phyloP scores from a whole-genome alignment of 2,113 vertebrate genomes.

The Cinclus mexicanus region DNA sequence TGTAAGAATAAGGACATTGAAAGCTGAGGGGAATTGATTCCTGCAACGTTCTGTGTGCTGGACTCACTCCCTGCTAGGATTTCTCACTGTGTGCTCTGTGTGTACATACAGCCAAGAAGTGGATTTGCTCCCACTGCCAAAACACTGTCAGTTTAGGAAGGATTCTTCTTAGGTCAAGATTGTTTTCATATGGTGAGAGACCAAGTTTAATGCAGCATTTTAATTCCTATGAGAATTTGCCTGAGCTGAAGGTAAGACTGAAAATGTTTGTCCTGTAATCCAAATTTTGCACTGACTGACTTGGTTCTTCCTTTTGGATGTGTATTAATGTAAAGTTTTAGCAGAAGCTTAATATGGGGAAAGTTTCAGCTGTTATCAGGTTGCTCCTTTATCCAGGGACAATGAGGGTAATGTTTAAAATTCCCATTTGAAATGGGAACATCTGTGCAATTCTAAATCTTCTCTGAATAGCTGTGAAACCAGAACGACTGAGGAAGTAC shows the following conservation, averaged over 20 bases:
- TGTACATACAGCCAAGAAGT: neutral
- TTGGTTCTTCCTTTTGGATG: neutral
- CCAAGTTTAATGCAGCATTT: neutral
- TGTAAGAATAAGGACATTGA: neutral
- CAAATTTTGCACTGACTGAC: neutral
- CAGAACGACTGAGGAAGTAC: neutral
- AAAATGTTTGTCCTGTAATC: neutral
- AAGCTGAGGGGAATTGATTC: neutral
- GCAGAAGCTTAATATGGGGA: neutral
- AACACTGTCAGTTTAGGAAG: neutral
- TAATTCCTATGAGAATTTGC: neutral
- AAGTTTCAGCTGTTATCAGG: neutral
- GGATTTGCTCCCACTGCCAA: neutral
- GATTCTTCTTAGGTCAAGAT: neutral
- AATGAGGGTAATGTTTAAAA: neutral
- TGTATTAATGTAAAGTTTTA: neutral
- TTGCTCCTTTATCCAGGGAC: neutral
- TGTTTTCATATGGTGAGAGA: neutral
- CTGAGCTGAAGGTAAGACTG: neutral
- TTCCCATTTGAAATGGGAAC: neutral
- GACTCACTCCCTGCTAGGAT: neutral
- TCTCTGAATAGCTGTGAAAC: neutral
- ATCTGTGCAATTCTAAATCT: neutral
- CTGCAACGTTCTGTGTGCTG: neutral
- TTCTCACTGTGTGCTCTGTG: neutral